Base-by-base conservation (phyloP, 2,113 vertebrate species). In the Caracal caracal region DNA sequence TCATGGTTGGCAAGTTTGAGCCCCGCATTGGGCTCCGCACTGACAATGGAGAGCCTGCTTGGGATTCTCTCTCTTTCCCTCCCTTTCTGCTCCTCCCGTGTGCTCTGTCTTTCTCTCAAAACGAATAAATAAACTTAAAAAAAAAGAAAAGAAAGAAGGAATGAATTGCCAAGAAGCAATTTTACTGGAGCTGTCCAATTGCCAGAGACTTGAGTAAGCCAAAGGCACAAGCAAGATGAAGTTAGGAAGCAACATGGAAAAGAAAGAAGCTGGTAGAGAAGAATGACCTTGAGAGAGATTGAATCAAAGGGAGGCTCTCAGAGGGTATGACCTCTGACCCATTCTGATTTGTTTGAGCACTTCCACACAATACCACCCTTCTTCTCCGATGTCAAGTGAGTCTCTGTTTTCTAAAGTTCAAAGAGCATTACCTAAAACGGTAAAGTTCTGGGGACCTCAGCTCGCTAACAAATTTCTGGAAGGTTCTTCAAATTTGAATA, bases 401-500 rank as follows among this genome's bases (percentile, higher is more conserved):
- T 66, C 20, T 93, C 37, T 81, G 1, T 40, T 88, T 24, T 5
- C 82, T 30, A 17, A 10, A 12, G 15, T 26, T 95, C 66, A 82
- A 79, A 83, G 9, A 85, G 17, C 35, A 76, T 43, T 35, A 17
- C 26, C 10, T 47, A 24, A 66, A 85, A 43, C 11, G 63, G 30
- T 65, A 35, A 70, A 3, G 4, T 53, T 65, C 43, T n/a, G 4
- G 8, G 90, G 26, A 26, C 6, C n/a, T 12, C 47, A 30, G 10
- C 17, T 51, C 33, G 78, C 10, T 33, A 51, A 78, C 10, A 79
- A 47, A 7, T 22, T 51, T 22, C 26, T 73, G 59, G 16, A n/a
- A 90, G 24, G 56, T 12, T 91, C 33, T 97, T 91, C 88, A 75
- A 78, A 79, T 82, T 75, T 88, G 78, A 91, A 68, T 28, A 30